These are phyloP conservation scores for Scaptomyza polygonia DNA, from an alignment of 2,888 invertebrate genomes.

Conservation along the genomic window DNA sequence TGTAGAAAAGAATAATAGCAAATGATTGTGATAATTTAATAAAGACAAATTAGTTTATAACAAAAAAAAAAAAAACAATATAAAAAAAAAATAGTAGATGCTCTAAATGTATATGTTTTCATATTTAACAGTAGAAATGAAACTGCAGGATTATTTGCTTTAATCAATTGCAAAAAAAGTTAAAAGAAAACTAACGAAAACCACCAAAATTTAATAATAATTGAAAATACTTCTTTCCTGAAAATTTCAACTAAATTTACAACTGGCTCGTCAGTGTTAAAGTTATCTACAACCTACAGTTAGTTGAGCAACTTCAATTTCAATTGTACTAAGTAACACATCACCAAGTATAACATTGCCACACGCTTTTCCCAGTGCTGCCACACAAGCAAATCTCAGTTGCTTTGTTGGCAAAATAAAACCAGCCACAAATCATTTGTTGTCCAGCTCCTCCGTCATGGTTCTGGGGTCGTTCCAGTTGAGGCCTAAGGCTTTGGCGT, in stretches of 20 bases:
- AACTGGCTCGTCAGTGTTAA: no score
- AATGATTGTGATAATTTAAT: slow-evolving; percentile 74
- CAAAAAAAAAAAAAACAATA: background rate
- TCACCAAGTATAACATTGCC: background rate
- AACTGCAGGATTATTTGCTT: no score
- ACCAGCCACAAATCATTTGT: slow-evolving; percentile 64
- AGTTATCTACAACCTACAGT: no score
- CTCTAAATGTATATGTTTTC: background rate
- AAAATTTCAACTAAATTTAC: no score
- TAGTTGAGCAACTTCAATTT: background rate
- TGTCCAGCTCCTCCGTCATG: slow-evolving; percentile 18
- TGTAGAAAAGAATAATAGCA: slow-evolving; percentile 20
- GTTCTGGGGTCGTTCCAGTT: slow-evolving; percentile 1
- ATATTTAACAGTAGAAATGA: no score
- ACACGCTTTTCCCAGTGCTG: slow-evolving; percentile 10
- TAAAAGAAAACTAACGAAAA: no score
- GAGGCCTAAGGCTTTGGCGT: slow-evolving; percentile 20
- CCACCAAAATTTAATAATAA: no score
- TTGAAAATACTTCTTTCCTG: no score
- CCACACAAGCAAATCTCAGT: slow-evolving; percentile 38
- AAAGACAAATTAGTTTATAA: slow-evolving; percentile 53
- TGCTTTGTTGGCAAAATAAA: slow-evolving; percentile 57
- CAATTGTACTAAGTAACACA: slow-evolving; percentile 3
- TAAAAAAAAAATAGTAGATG: background rate
- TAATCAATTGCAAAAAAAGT: no score